Conservation (phyloP, 2,113 vertebrate genomes). For the Paratilapia polleni region DNA sequence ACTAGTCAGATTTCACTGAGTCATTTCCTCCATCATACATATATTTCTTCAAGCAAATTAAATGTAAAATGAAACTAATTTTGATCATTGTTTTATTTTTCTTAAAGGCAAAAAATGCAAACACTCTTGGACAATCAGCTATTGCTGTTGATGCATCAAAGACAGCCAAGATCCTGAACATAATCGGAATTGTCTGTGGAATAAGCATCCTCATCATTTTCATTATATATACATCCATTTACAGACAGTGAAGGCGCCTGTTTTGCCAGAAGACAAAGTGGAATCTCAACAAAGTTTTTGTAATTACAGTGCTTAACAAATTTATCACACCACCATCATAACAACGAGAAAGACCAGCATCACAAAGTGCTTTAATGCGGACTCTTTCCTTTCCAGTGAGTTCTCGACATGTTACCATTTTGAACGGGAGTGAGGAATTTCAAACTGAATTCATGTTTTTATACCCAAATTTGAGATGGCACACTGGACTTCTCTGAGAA, state of each 20-base stretch:
- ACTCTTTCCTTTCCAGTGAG: too few species aligned
- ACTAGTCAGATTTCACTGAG: not conserved
- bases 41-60: not conserved
- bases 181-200: conserved; percentile 64
- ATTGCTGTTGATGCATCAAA: conserved; percentile 60
- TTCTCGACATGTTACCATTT: too few species aligned
- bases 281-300: not conserved
- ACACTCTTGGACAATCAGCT: conserved; percentile 34
- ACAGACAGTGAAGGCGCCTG: not conserved
- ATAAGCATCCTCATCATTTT: conserved; percentile 35
- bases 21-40: not conserved
- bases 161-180: conserved; percentile 71
- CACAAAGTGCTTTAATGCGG: too few species aligned
- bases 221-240: conserved; percentile 2
- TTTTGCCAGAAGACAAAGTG: not conserved
- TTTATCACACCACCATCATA: too few species aligned
- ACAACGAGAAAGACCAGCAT: too few species aligned
- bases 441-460: too few species aligned
- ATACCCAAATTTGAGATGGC: too few species aligned
- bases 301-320: too few species aligned
- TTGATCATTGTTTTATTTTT: fast-evolving
- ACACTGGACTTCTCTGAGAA: too few species aligned
- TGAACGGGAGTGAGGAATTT: too few species aligned
- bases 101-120: conserved; percentile 57
- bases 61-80: not conserved